phyloP scores from a whole-genome alignment of 2,113 vertebrate species.

The Strigops habroptila region DNA sequence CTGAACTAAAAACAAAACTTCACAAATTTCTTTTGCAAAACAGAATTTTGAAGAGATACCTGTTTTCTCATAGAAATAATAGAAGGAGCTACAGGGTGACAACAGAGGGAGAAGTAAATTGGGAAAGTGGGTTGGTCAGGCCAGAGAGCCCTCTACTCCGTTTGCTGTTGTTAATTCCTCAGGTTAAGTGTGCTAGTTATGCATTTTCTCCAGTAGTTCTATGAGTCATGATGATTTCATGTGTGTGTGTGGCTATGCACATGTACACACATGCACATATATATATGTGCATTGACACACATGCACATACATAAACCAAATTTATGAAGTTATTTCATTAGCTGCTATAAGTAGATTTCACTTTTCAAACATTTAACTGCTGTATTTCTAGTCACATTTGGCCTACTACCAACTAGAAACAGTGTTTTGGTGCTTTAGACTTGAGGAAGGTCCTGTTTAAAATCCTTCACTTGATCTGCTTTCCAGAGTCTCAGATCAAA shows the following conservation, averaged over 20 bases:
- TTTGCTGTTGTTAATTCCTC: background rate
- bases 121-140: background rate
- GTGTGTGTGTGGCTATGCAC: background rate
- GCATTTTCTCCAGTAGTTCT: background rate
- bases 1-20: background rate
- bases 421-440: background rate
- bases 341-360: background rate
- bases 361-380: background rate
- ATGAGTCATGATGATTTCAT: background rate
- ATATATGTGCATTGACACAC: background rate
- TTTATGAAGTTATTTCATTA: background rate
- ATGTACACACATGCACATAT: background rate
- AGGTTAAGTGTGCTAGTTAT: background rate
- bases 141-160: background rate
- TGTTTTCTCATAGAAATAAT: background rate
- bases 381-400: background rate
- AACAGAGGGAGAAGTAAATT: background rate
- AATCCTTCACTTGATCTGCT: background rate
- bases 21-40: background rate
- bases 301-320: background rate
- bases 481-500: background rate
- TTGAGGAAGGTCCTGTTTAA: background rate
- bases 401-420: background rate
- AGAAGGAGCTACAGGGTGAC: background rate
- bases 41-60: background rate